Base-by-base conservation (phyloP, 2,888 invertebrate genomes). In the Arrhopalites spinosus region DNA sequence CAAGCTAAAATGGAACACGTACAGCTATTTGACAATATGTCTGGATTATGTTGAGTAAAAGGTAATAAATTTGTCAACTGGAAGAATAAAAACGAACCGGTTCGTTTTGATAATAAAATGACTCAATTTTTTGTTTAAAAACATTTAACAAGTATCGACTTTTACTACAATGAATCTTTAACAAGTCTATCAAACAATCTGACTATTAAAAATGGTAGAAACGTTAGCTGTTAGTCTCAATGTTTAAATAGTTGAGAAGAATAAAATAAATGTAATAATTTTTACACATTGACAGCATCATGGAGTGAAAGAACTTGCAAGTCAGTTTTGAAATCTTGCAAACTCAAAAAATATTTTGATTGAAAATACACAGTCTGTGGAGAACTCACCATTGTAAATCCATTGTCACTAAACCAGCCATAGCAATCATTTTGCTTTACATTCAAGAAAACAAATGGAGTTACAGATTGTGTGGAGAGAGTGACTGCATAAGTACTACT, bases 381-480 rank as follows among this genome's bases (percentile, higher is more conserved):
- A 13, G 83, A 78, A 23, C 83, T 79, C 1, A 86, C 83, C 88
- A 83, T 83, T 3, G 85, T 78, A 79, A 94, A 91, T 0, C 94
- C 94, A 85, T 95, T 94, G 81, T 92, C 90, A 0, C 90, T 90
- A 85, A 94, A 94, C 76, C 86, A 86, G 0, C 94, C 94, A 83
- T 84, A 50, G 87, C 84, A 68, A 5, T 85, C 84, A 1, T 85
- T 84, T 2, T 88, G 84, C 79, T 91, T 90, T 25, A 92, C 84
- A 91, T 92, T 83, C 0, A 85, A 75, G 79, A 82, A 92, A 0
- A 92, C 88, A 85, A 92, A 93, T 11, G 90, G 86, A 0, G 91
- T 89, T 45, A 91, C 86, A 0, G 87, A 86, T 78, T 89, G 87
- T 0, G 89, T 85, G 67, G 80, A 82, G 15, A 90, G 73, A 45